Percentiles rank a stretch among this genome's conserved stretches.
Evolutionary conservation across 2,888 invertebrate genomes (phyloP).

Genomic region (Dryococelus australis): DNA sequence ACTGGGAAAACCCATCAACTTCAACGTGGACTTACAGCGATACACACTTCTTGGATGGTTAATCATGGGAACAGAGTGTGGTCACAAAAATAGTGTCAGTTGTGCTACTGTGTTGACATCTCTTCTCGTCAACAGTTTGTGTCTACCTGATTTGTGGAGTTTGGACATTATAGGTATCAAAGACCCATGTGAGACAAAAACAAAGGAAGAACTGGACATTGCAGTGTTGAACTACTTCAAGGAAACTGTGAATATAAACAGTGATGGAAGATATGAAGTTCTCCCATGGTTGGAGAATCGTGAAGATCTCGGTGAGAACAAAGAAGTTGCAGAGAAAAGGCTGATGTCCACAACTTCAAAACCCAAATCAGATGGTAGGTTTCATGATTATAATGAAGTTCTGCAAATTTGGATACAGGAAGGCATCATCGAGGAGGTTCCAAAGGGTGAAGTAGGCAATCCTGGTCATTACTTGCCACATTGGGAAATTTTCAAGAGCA

Average conservation of each 20-base stretch:
- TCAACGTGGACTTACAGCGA: background rate
- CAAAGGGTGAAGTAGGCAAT: background rate
- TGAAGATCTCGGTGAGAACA: background rate
- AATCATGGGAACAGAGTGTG: background rate
- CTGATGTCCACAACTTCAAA: background rate
- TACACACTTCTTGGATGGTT: background rate
- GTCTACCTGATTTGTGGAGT: conserved; percentile 17
- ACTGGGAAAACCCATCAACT: background rate
- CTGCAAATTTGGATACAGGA: background rate
- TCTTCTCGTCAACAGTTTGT: background rate
- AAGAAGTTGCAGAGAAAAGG: background rate
- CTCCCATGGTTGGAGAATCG: conserved; percentile 9
- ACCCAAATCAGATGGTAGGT: background rate
- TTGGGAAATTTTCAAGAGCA: conserved; percentile 47
- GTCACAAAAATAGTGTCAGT: background rate
- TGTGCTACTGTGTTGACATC: background rate
- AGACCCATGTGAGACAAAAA: conserved; percentile 16
- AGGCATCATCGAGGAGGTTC: conserved; percentile 24
- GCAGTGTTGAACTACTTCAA: background rate
- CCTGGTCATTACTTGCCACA: conserved; percentile 45
- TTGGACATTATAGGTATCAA: background rate
- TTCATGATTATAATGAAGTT: background rate
- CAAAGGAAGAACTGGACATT: background rate
- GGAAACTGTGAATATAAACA: background rate
- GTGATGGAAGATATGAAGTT: conserved; percentile 7